Conservation (phyloP, 2,888 invertebrate species). For the Macrosoma leucophasiata region DNA sequence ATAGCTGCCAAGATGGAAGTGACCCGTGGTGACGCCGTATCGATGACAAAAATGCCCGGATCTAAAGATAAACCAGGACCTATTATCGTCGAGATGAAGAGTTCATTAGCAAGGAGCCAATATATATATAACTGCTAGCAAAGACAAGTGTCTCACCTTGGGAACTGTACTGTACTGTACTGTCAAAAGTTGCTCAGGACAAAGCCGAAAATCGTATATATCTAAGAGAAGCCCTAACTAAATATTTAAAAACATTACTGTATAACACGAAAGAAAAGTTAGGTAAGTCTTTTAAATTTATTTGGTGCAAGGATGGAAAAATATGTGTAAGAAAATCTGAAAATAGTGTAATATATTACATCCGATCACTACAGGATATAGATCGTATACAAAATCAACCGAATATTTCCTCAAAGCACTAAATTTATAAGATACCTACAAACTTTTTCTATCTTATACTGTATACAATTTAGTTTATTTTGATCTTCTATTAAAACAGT, state of each 20-base stretch:
- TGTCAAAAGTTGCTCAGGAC: constrained; percentile 15
- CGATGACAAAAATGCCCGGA: constrained; percentile 13
- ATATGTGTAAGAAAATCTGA: constrained; percentile 18
- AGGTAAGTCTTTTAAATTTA: constrained; percentile 15
- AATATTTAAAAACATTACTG: constrained; percentile 18
- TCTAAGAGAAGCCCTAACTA: constrained; percentile 23
- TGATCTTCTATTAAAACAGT: too few relatives aligned
- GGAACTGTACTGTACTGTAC: constrained; percentile 20
- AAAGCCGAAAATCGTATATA: constrained; percentile 12
- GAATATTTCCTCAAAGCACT: too few relatives aligned
- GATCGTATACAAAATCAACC: background rate
- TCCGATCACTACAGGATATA: constrained; percentile 6
- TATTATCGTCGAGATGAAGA: constrained; percentile 23
- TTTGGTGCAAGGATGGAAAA: constrained; percentile 24
- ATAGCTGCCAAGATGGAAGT: constrained; percentile 21
- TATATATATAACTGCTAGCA: constrained; percentile 25
- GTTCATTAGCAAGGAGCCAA: constrained; percentile 10
- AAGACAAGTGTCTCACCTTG: constrained; percentile 17
- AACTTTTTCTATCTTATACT: too few relatives aligned
- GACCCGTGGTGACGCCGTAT: constrained; percentile 10
- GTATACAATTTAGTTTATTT: too few relatives aligned
- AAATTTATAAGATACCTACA: too few relatives aligned
- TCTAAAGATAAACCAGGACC: constrained; percentile 21
- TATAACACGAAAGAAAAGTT: constrained; percentile 17
- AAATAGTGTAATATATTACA: constrained; percentile 17